These are phyloP conservation scores for Beaufortia kweichowensis DNA, from an alignment of 2,113 vertebrate species.

Conservation along the genomic window DNA sequence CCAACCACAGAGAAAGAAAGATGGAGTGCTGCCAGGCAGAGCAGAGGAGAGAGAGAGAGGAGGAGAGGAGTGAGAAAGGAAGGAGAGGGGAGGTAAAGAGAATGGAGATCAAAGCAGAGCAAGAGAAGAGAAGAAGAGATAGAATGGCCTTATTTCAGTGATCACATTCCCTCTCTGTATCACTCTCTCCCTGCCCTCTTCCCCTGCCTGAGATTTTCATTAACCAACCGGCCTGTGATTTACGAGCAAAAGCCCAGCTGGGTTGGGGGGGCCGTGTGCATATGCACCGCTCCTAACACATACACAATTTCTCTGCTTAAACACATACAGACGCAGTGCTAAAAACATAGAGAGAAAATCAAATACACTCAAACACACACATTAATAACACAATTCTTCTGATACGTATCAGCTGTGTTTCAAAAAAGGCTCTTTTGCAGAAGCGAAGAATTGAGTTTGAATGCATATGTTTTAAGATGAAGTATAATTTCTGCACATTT, in stretches of 20 bases:
- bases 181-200: constrained; percentile 27
- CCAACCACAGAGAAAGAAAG: constrained; percentile 7
- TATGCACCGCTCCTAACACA: constrained; percentile 36
- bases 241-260: constrained; percentile 37
- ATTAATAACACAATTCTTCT: constrained; percentile 9
- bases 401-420: constrained; percentile 6
- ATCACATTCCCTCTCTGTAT: constrained; percentile 29
- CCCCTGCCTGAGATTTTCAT: constrained; percentile 50
- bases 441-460: too few species aligned
- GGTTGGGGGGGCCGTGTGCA: constrained; percentile 33
- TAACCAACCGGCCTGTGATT: constrained; percentile 47
- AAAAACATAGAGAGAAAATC: constrained; percentile 29
- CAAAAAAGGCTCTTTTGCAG: constrained; percentile 28
- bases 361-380: constrained; percentile 43
- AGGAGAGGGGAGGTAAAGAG: not conserved
- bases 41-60: not conserved
- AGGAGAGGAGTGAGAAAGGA: not conserved
- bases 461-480: too few species aligned
- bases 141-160: constrained; percentile 21
- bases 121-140: not conserved
- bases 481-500: constrained; percentile 6
- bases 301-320: constrained; percentile 14
- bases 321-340: constrained; percentile 6
- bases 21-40: constrained; percentile 23
- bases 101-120: not conserved